phyloP scores from a whole-genome alignment of 2,113 vertebrate genomes.

The Alethe castanea region DNA sequence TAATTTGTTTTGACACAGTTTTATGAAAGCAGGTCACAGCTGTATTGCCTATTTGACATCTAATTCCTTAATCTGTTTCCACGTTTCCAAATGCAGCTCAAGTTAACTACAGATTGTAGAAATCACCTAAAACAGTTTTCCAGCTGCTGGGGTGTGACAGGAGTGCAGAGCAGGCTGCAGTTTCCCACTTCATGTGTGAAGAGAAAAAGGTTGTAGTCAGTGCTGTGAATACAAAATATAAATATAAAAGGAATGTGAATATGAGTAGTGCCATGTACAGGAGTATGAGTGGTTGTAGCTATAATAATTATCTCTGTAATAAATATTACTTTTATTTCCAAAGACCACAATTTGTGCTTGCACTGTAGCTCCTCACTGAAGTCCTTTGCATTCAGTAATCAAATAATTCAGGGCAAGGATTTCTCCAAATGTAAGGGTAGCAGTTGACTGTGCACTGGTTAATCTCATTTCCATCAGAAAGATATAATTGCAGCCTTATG shows the following conservation, averaged over 20 bases:
- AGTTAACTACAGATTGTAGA: not conserved
- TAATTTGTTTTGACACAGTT: not conserved
- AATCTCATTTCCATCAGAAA: conserved; percentile 22
- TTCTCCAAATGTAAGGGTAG: not conserved
- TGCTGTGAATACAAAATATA: not conserved
- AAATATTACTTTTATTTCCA: conserved; percentile 3
- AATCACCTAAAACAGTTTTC: not conserved
- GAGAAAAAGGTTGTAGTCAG: not conserved
- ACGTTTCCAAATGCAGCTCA: not conserved
- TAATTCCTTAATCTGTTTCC: not conserved
- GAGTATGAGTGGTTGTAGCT: not conserved
- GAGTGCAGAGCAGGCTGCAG: not conserved
- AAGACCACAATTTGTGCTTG: not conserved
- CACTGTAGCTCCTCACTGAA: not conserved
- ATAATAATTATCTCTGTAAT: not conserved
- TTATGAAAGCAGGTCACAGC: not conserved
- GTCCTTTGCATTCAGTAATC: not conserved
- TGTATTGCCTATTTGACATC: not conserved
- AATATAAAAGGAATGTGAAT: not conserved
- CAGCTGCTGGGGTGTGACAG: not conserved
- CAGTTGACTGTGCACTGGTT: not conserved
- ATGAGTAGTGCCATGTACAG: not conserved
- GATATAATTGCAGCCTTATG: not conserved
- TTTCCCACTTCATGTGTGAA: not conserved
- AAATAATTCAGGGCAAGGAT: not conserved